A percentile compares a stretch with the other conserved stretches of the same genome.
These are phyloP conservation scores for Drosophila prostipennis DNA, from an alignment of 2,888 invertebrate species.

Conservation along the genomic window DNA sequence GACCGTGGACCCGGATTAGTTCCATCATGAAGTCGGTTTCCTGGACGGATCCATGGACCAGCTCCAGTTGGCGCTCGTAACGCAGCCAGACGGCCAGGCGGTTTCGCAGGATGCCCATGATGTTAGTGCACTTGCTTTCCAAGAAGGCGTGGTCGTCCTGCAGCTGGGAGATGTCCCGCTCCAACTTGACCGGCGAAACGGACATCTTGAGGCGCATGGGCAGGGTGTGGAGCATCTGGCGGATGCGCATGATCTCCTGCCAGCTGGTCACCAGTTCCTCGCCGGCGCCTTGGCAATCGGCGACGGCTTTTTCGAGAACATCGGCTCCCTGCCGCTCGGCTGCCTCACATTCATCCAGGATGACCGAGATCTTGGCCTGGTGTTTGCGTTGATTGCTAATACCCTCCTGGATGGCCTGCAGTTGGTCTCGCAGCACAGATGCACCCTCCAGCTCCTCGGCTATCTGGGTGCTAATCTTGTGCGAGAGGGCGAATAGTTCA, in stretches of 20 bases:
- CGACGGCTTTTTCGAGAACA: constrained; percentile 90
- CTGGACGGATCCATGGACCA: constrained; percentile 92
- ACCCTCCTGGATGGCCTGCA: constrained; percentile 89
- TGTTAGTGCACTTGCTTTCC: constrained; percentile 89
- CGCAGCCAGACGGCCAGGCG: constrained; percentile 90
- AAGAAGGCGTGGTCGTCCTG: constrained; percentile 90
- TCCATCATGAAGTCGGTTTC: constrained; percentile 96
- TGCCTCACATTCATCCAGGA: constrained; percentile 90
- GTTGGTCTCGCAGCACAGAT: constrained; percentile 89
- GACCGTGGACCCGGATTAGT: constrained; percentile 91
- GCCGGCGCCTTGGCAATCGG: constrained; percentile 89
- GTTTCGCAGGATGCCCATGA: constrained; percentile 88
- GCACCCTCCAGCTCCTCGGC: constrained; percentile 92
- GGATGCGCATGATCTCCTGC: constrained; percentile 90
- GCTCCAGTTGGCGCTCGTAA: constrained; percentile 91
- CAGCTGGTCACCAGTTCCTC: constrained; percentile 90
- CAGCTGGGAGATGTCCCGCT: constrained; percentile 90
- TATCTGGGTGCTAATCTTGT: constrained; percentile 89
- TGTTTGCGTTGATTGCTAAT: constrained; percentile 88
- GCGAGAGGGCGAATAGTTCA: constrained; percentile 88
- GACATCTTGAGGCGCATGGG: constrained; percentile 90
- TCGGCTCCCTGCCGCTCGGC: constrained; percentile 91
- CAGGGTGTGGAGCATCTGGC: constrained; percentile 91
- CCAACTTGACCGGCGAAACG: constrained; percentile 90
- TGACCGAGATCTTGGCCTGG: constrained; percentile 87